phyloP scores from a whole-genome alignment of 2,797 vertebrate genomes.

The Phataginus tetradactyla region DNA sequence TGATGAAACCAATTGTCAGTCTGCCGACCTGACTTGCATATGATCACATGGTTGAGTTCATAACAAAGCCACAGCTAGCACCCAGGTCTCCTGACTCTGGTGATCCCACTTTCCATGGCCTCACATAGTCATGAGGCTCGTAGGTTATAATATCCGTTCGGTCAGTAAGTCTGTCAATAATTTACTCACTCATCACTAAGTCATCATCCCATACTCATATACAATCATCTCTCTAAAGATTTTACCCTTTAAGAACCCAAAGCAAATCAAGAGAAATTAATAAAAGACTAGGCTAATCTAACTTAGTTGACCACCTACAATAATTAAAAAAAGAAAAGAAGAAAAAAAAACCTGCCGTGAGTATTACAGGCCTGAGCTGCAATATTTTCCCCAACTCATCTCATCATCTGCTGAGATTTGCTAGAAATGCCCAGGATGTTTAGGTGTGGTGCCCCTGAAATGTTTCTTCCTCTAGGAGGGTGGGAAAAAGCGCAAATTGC shows the following conservation, averaged over 20 bases:
- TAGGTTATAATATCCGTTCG: not conserved
- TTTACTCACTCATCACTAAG: not conserved
- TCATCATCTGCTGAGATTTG: conserved; percentile 10
- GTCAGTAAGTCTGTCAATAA: not conserved
- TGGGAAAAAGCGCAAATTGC: conserved; percentile 56
- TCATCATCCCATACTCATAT: not conserved
- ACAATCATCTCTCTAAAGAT: not conserved
- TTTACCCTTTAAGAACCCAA: not conserved
- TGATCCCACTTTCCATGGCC: not conserved
- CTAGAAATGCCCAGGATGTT: conserved; percentile 52
- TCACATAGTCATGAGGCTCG: not conserved
- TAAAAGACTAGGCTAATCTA: not conserved
- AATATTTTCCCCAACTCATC: not conserved
- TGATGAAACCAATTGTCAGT: not conserved
- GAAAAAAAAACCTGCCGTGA: not conserved
- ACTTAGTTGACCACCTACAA: not conserved
- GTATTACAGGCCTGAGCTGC: not conserved
- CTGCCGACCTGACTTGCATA: not conserved
- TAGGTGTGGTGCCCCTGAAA: conserved; percentile 64
- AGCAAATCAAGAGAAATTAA: not conserved
- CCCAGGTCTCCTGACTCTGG: not conserved
- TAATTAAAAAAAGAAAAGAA: not conserved
- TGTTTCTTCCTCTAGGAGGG: conserved; percentile 66
- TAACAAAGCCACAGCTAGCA: not conserved
- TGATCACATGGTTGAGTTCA: not conserved